These are phyloP conservation scores for Leptinotarsa peninsularis DNA, from an alignment of 2,888 invertebrate genomes.

Conservation along the genomic window DNA sequence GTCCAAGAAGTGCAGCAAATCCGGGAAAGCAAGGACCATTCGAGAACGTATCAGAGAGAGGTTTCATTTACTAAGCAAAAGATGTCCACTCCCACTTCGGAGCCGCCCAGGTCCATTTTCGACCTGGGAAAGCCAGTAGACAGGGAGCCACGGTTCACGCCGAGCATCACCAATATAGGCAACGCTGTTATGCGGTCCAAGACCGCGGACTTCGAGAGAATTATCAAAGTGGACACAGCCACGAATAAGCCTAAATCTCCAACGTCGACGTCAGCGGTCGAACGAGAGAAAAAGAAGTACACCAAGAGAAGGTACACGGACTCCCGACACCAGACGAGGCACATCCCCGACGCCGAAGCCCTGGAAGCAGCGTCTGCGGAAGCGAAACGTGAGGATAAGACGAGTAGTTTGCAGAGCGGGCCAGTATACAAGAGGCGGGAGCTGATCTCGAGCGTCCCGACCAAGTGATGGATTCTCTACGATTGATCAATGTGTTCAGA, in stretches of 20 bases:
- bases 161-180: slow-evolving; percentile 75
- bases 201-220: slow-evolving; percentile 76
- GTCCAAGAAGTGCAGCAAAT: slow-evolving; percentile 68
- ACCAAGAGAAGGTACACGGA: slow-evolving; percentile 73
- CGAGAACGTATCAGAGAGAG: slow-evolving; percentile 61
- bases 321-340: slow-evolving; percentile 71
- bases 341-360: slow-evolving; percentile 70
- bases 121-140: slow-evolving; percentile 39
- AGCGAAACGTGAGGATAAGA: slow-evolving; percentile 49
- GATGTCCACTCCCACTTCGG: slow-evolving; percentile 34
- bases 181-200: slow-evolving; percentile 75
- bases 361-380: slow-evolving; percentile 59
- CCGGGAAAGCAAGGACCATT: slow-evolving; percentile 48
- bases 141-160: slow-evolving; percentile 66
- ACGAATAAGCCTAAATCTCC: slow-evolving; percentile 60
- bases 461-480: slow-evolving; percentile 50
- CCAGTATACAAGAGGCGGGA: slow-evolving; percentile 84
- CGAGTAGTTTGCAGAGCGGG: slow-evolving; percentile 58
- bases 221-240: slow-evolving; percentile 69
- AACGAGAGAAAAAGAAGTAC: slow-evolving; percentile 71
- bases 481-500: slow-evolving; percentile 51
- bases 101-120: slow-evolving; percentile 40
- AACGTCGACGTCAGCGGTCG: slow-evolving; percentile 59
- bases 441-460: slow-evolving; percentile 81
- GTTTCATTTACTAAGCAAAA: slow-evolving; percentile 38